A percentile compares a stretch with the other conserved stretches of the same genome.
Evolutionary conservation across 2,797 vertebrate species (phyloP).

Genomic region (Antrozous pallidus): DNA sequence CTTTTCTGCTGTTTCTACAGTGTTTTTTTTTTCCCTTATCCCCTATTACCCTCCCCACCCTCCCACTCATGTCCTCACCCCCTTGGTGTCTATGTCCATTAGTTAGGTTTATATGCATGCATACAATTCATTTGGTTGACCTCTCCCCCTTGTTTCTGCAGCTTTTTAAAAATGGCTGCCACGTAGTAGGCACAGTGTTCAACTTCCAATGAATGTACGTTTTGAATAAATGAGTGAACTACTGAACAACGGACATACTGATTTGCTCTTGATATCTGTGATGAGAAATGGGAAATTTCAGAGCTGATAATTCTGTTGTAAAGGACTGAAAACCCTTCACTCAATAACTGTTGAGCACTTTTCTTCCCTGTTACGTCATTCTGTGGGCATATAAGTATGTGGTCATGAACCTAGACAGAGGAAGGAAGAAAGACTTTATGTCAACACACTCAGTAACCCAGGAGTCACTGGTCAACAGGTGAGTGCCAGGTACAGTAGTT

Average conservation of each 20-base stretch:
- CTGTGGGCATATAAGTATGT: neutral
- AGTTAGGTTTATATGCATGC: too few relatives aligned
- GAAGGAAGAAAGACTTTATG: neutral
- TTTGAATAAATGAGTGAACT: neutral
- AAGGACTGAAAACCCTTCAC: neutral
- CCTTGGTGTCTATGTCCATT: too few relatives aligned
- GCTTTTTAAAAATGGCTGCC: neutral
- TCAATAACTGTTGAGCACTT: neutral
- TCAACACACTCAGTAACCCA: neutral
- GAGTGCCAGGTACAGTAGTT: neutral
- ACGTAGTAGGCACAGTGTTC: neutral
- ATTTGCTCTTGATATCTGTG: neutral
- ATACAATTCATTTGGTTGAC: too few relatives aligned
- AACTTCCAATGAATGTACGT: neutral
- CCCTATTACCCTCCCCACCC: rapidly evolving
- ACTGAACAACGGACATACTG: neutral
- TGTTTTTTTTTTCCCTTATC: too few relatives aligned
- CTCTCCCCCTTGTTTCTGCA: neutral
- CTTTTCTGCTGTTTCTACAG: neutral
- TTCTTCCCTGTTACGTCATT: neutral
- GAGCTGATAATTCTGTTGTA: neutral
- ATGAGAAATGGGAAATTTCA: neutral
- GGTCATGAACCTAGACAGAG: neutral
- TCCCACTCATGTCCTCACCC: too few relatives aligned
- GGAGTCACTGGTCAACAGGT: neutral